Evolutionary conservation across 2,888 invertebrate species (phyloP), one percentile per base, ranked within the genome.

Genomic region (Cosmorhoe ocellata): DNA sequence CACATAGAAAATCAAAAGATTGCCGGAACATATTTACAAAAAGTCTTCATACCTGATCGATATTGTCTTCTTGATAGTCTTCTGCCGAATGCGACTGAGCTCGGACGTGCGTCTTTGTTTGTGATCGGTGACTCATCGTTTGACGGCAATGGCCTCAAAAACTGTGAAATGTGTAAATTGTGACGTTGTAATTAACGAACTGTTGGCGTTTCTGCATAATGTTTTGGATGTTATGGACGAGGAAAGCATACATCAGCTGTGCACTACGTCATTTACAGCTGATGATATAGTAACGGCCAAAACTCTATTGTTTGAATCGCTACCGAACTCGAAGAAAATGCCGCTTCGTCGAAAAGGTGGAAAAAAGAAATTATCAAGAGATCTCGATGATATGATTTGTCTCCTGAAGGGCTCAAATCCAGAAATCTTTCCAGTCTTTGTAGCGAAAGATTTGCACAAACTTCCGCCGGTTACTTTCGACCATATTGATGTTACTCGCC

Each of bases 241-340:
- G 30, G 52, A 39, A 10, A 52, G 47, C n/a, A 33, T 52, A 0
- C 39, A 43, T 6, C 47, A 39, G 13, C 11, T 52, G 22, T 42
- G 42, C 28, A 38, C 43, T 1, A 13, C 47, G n/a, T 24, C 52
- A 0, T 52, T 43, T 9, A 14, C 39, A 0, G 43, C n/a, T 4
- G 52, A 38, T 13, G 49, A 49, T 12, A 51, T 56, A 13, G 46
- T 31, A 14, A 41, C 33, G 8, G 51, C 56, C 0, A 56, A 51
- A 27, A 33, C 14, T 1, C 11, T 56, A 1, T 27, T 56, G 1
- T 51, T 51, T 28, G 51, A 52, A 9, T 56, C 51, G 2, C 26
- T 52, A 2, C 34, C 49, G 3, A 24, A 24, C 4, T 18, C 45
- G n/a, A 50, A 50, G 27, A 46, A 43, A 13, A 55, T 50, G 43